Percentiles rank a stretch among this genome's conserved stretches.
phyloP scores from a whole-genome alignment of 2,113 vertebrate genomes.

The Isichthys henryi region DNA sequence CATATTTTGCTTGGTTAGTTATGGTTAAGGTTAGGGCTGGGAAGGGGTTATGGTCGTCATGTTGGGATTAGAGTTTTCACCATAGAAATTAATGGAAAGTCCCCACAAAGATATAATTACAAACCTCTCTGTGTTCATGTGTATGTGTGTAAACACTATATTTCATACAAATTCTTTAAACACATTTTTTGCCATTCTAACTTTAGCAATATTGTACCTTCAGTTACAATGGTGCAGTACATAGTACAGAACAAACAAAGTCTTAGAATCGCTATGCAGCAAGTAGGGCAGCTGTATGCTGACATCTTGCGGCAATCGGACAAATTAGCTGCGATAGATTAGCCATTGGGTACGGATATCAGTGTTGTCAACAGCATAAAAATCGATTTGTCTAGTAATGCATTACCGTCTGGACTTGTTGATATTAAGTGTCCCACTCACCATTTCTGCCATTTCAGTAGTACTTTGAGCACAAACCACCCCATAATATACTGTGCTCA shows the following conservation, averaged over 20 bases:
- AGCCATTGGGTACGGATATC: background rate
- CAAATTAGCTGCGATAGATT: background rate
- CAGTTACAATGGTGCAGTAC: background rate
- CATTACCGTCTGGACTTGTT: background rate
- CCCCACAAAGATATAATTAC: too few relatives aligned
- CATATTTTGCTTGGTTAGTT: too few relatives aligned
- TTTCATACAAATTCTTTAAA: background rate
- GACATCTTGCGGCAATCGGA: conserved; percentile 4
- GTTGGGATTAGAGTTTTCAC: too few relatives aligned
- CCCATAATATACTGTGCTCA: background rate
- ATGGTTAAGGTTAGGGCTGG: too few relatives aligned
- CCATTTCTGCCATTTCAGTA: conserved; percentile 9
- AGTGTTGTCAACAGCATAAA: background rate
- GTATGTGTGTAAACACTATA: background rate
- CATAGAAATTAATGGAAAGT: too few relatives aligned
- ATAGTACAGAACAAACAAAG: background rate
- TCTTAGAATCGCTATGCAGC: background rate
- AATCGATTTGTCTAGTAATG: background rate
- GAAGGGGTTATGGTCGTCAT: too few relatives aligned
- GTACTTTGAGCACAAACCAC: background rate
- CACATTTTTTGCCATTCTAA: background rate
- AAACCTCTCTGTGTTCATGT: background rate
- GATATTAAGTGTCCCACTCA: background rate
- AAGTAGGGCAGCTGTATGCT: background rate
- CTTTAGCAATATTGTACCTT: background rate